Evolutionary conservation across 2,888 invertebrate genomes (phyloP).

Genomic region (Archaeoteleia sp.): DNA sequence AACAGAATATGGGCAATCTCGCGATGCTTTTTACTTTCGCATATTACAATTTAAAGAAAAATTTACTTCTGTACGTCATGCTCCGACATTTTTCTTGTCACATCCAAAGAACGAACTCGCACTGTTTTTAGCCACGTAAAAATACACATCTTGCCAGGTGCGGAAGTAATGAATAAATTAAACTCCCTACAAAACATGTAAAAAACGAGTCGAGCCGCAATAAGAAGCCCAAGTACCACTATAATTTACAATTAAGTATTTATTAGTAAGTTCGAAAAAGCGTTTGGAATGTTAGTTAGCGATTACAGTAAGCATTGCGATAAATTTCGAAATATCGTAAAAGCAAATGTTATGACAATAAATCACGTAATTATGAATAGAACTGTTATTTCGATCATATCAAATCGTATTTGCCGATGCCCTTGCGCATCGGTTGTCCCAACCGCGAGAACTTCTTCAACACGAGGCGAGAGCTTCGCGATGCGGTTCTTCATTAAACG

Average conservation of each 20-base stretch:
- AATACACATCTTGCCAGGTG: no score
- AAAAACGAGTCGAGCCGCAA: no score
- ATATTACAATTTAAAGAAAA: conserved; percentile 15
- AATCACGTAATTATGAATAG: conserved; percentile 18
- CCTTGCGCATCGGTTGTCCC: conserved; percentile 29
- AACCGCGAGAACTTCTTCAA: conserved; percentile 3
- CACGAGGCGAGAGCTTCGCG: conserved; percentile 22
- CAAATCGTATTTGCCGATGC: conserved; percentile 11
- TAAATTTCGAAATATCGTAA: conserved; percentile 13
- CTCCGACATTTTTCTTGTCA: not conserved
- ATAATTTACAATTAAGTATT: no score
- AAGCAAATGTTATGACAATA: conserved; percentile 14
- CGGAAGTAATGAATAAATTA: not conserved
- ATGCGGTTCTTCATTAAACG: conserved; percentile 43
- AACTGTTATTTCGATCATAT: conserved; percentile 22
- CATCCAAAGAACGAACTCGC: no score
- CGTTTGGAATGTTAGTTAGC: no score
- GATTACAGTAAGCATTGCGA: no score
- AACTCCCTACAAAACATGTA: no score
- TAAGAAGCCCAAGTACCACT: no score
- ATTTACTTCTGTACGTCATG: not conserved
- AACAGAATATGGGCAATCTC: conserved; percentile 14
- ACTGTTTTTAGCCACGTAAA: not conserved
- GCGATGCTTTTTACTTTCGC: conserved; percentile 14
- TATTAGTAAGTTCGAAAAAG: no score